phyloP scores from a whole-genome alignment of 2,888 invertebrate species.

The Eupithecia vulgata region DNA sequence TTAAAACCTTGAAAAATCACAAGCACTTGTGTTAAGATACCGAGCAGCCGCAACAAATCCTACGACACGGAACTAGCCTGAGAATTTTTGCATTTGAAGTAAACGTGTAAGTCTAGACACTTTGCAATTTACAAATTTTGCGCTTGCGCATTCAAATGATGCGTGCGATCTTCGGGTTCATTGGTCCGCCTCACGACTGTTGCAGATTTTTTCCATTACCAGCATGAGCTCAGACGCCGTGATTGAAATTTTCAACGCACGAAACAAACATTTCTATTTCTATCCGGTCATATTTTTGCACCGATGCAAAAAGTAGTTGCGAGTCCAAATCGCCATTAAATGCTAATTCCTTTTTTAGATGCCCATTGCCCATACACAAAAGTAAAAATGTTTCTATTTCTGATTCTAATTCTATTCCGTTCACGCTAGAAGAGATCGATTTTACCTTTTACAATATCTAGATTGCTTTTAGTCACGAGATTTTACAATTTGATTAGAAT shows the following conservation, averaged over 20 bases:
- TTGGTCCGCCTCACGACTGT: slow-evolving; percentile 67
- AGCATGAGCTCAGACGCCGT: slow-evolving; percentile 61
- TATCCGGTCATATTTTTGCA: slow-evolving; percentile 66
- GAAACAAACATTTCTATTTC: slow-evolving; percentile 57
- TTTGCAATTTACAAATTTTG: slow-evolving; percentile 77
- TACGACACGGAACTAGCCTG: slow-evolving; percentile 57
- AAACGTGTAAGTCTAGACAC: slow-evolving; percentile 76
- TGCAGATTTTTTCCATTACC: slow-evolving; percentile 59
- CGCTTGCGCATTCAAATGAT: slow-evolving; percentile 78
- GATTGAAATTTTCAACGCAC: slow-evolving; percentile 78
- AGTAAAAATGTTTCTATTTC: slow-evolving; percentile 59
- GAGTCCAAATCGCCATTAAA: slow-evolving; percentile 61
- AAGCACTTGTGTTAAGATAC: background rate
- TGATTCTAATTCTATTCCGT: slow-evolving; percentile 59
- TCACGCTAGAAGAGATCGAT: slow-evolving; percentile 58
- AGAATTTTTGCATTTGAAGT: slow-evolving; percentile 54
- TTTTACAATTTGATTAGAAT: slow-evolving; percentile 36
- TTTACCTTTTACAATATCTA: slow-evolving; percentile 33
- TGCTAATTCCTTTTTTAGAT: slow-evolving; percentile 59
- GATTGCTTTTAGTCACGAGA: slow-evolving; percentile 43
- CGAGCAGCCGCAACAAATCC: slow-evolving; percentile 67
- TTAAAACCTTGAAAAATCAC: slow-evolving; percentile 9
- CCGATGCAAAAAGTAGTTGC: slow-evolving; percentile 68
- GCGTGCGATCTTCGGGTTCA: slow-evolving; percentile 74
- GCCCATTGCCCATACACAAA: slow-evolving; percentile 29